Conservation (phyloP, 2,797 vertebrate species). For the Pipistrellus pipistrellus region DNA sequence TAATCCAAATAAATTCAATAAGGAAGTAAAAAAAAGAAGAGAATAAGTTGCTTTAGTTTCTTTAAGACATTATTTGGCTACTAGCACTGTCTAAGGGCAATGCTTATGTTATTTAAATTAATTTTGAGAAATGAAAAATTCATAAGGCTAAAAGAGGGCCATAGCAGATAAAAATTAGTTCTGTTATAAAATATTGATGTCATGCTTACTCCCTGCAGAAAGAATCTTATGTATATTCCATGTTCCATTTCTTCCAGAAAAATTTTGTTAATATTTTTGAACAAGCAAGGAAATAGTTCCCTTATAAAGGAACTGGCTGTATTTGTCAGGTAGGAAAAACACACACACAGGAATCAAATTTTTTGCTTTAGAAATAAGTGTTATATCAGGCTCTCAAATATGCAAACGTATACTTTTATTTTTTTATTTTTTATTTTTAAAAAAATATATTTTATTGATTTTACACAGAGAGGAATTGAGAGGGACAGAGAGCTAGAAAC, state of each 20-base stretch:
- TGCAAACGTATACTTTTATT: not conserved
- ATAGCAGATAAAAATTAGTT: slow-evolving; percentile 54
- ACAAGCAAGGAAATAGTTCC: not conserved
- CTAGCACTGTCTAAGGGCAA: not conserved
- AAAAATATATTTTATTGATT: no score
- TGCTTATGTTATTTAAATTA: slow-evolving; percentile 48
- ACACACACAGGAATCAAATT: not conserved
- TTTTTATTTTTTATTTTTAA: no score
- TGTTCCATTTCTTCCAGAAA: slow-evolving; percentile 14
- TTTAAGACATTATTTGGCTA: slow-evolving; percentile 11
- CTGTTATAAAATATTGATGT: slow-evolving; percentile 50
- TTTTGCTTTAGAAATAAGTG: not conserved
- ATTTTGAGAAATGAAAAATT: slow-evolving; percentile 59
- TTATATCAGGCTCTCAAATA: slow-evolving; percentile 4
- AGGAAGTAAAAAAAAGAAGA: not conserved
- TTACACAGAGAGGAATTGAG: no score
- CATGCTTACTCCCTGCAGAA: slow-evolving; percentile 33
- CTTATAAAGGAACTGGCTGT: not conserved
- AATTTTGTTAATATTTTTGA: slow-evolving; percentile 51
- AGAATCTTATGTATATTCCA: slow-evolving; percentile 2
- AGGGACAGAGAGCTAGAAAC: no score
- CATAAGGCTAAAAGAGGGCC: slow-evolving; percentile 10
- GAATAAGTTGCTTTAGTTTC: slow-evolving; percentile 32
- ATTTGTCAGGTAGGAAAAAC: not conserved
- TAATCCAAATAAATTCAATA: not conserved